Evolutionary conservation across 2,888 invertebrate genomes (phyloP), one percentile per base, ranked within the genome.

Genomic region (Blastobasis lacticolella): DNA sequence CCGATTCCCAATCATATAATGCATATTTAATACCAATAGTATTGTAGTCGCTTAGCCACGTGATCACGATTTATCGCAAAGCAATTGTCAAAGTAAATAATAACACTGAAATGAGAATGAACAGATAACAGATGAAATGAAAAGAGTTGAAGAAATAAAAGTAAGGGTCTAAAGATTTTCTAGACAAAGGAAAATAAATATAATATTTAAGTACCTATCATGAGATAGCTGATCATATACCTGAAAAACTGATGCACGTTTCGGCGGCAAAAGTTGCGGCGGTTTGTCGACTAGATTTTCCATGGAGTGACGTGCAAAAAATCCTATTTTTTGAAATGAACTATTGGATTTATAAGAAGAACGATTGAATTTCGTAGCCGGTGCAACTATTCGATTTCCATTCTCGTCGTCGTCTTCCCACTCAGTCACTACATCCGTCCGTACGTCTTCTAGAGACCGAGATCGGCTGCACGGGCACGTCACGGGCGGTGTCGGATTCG

Each of bases 381-480:
- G 85, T 38, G 88, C 88, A 10, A 86, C 83, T 23, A 91, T 80
- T 8, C 89, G 81, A 63, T 91, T 92, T 45, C 91, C 91, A 62
- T 92, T 92, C 64, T 91, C 90, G 54, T 92, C 91, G 55, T 89
- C 90, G 58, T 90, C 91, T 58, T 91, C 91, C 92, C 91, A 92
- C 57, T 88, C 86, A n/a, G 87, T 87, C 66, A 91, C 90, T 47
- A 92, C 87, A 54, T 92, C 92, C 36, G 91, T 90, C 47, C 93
- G 88, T 9, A 94, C 92, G 67, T 94, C 94, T 66, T 94, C 94
- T 75, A 94, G 86, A 3, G 94, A 94, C 51, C 92, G 90, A 10
- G 94, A 93, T 47, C 93, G 88, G 48, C 88, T 89, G 70, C 92
- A 92, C 36, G 91, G 90, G 63, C 92, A 92, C 4, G 90, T 83